phyloP scores from a whole-genome alignment of 2,113 vertebrate species.

The Calidris pugnax region DNA sequence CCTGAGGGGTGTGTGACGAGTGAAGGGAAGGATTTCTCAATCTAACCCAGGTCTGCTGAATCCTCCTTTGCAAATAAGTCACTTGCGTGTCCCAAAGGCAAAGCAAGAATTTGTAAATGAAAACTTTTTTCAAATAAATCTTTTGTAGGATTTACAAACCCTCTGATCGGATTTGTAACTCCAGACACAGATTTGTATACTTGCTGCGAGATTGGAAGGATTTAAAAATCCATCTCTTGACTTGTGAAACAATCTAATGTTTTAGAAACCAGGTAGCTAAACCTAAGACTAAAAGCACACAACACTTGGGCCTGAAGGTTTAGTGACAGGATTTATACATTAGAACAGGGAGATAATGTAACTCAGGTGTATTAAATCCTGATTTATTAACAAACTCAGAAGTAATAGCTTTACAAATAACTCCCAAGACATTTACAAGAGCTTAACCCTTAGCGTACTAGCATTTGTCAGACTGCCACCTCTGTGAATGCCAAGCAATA shows the following conservation, averaged over 20 bases:
- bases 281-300: slow-evolving; percentile 65
- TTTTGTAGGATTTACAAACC: slow-evolving; percentile 67
- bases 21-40: slow-evolving; percentile 23
- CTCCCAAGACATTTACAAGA: slow-evolving; percentile 49
- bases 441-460: slow-evolving; percentile 39
- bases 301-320: slow-evolving; percentile 57
- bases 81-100: slow-evolving; percentile 46
- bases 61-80: slow-evolving; percentile 55
- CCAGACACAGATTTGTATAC: slow-evolving; percentile 63
- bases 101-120: slow-evolving; percentile 63
- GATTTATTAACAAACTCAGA: slow-evolving; percentile 68
- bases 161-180: slow-evolving; percentile 67
- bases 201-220: slow-evolving; percentile 52
- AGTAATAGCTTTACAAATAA: slow-evolving; percentile 69
- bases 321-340: slow-evolving; percentile 64
- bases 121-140: slow-evolving; percentile 57
- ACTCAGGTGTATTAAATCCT: slow-evolving; percentile 71
- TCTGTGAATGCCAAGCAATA: neutral
- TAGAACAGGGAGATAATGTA: slow-evolving; percentile 66
- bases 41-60: neutral
- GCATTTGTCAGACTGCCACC: slow-evolving; percentile 12
- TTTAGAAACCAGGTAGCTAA: slow-evolving; percentile 60
- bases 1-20: neutral
- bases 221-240: slow-evolving; percentile 68
- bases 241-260: slow-evolving; percentile 54